Evolutionary conservation across 2,797 vertebrate genomes (phyloP).

Genomic region (Lateolabrax maculatus): DNA sequence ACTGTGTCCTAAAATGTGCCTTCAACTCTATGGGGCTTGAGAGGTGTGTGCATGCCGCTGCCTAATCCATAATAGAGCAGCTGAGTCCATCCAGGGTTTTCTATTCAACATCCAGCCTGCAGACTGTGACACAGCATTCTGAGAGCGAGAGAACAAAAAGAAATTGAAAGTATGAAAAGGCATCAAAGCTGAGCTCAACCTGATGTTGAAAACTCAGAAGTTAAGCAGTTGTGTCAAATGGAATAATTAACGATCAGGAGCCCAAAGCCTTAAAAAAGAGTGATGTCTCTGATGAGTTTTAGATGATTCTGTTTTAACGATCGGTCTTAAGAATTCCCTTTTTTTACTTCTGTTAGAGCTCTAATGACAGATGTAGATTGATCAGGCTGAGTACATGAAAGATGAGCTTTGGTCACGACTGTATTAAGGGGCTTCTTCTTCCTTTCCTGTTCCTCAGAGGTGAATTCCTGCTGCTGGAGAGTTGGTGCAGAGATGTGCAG

Average conservation of each 20-base stretch:
- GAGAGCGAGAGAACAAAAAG: slow-evolving; percentile 12
- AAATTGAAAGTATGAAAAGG: slow-evolving; percentile 26
- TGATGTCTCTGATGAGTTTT: slow-evolving; percentile 34
- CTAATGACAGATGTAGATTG: neutral
- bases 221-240: slow-evolving; percentile 18
- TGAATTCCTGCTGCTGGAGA: slow-evolving; percentile 6
- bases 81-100: slow-evolving; percentile 54
- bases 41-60: slow-evolving; percentile 24
- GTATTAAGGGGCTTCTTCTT: too few relatives aligned
- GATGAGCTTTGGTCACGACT: too few relatives aligned
- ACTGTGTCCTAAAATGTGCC: slow-evolving; percentile 24
- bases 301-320: slow-evolving; percentile 38
- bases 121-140: slow-evolving; percentile 65
- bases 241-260: slow-evolving; percentile 38
- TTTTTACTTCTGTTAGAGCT: slow-evolving; percentile 7
- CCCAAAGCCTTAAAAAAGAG: slow-evolving; percentile 3
- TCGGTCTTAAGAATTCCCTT: slow-evolving; percentile 27
- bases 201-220: neutral
- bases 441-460: slow-evolving; percentile 13
- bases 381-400: slow-evolving; percentile 18
- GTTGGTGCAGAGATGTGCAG: neutral
- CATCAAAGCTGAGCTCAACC: neutral
- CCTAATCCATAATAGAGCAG: slow-evolving; percentile 69
- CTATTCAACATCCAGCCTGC: slow-evolving; percentile 41
- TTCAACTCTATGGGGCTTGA: slow-evolving; percentile 21